phyloP scores from a whole-genome alignment of 2,797 vertebrate species.

The Amniataba percoides region DNA sequence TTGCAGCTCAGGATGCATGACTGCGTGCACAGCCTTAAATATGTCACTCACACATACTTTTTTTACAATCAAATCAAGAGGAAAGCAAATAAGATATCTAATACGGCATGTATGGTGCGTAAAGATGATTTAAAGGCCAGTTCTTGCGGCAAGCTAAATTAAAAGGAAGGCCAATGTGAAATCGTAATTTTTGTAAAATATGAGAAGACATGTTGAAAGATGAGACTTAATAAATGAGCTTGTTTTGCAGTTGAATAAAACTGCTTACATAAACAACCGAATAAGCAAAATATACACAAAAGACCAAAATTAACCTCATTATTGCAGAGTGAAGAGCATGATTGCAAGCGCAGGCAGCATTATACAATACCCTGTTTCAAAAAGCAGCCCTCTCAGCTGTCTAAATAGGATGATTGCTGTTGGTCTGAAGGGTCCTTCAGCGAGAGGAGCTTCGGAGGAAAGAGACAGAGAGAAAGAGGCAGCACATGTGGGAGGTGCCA shows the following conservation, averaged over 20 bases:
- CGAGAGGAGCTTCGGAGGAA: conserved; percentile 72
- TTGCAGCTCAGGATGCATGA: conserved; percentile 35
- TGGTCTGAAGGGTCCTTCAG: conserved; percentile 85
- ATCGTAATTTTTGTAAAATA: conserved; percentile 17
- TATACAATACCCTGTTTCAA: conserved; percentile 67
- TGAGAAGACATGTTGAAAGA: not conserved
- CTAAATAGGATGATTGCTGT: conserved; percentile 85
- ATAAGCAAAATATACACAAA: conserved; percentile 67
- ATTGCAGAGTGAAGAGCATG: conserved; percentile 69
- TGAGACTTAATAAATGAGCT: conserved; percentile 27
- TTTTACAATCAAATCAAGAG: conserved; percentile 31
- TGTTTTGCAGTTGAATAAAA: conserved; percentile 27
- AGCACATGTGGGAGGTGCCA: conserved; percentile 74
- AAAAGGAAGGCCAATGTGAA: conserved; percentile 18
- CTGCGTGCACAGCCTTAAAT: conserved; percentile 10
- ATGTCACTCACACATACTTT: conserved; percentile 16
- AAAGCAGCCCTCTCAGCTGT: conserved; percentile 75
- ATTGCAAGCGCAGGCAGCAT: conserved; percentile 67
- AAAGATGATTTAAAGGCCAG: conserved; percentile 9
- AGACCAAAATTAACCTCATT: conserved; percentile 72
- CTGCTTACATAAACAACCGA: conserved; percentile 61
- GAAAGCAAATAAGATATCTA: not conserved
- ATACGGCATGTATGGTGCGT: not conserved
- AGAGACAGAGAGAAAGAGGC: conserved; percentile 71
- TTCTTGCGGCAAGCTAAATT: conserved; percentile 26